Conservation (phyloP, 2,888 invertebrate genomes). For the Campopleginae sp. region DNA sequence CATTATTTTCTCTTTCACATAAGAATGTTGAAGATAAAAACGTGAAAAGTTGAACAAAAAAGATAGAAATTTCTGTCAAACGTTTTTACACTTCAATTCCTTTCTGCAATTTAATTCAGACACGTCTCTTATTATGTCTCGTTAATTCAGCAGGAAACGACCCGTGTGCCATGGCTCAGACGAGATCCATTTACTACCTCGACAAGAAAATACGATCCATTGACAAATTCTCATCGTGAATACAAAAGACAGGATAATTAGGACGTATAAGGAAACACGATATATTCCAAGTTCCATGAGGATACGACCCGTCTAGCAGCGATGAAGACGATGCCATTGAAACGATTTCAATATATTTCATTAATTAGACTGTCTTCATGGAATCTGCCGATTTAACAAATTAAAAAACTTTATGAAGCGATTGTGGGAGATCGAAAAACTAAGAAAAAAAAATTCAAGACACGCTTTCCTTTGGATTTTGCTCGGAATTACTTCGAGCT, state of each 20-base stretch:
- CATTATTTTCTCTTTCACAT: background rate
- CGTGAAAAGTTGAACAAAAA: background rate
- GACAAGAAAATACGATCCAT: conserved; percentile 2
- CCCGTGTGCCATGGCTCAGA: background rate
- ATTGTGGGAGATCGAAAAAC: background rate
- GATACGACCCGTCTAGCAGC: background rate
- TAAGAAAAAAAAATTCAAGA: no score
- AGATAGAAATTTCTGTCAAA: background rate
- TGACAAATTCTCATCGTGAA: conserved; percentile 7
- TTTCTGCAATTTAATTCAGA: background rate
- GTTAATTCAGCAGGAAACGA: background rate
- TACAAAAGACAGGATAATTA: conserved; percentile 1
- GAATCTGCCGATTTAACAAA: background rate
- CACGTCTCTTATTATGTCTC: background rate
- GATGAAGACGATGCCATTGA: background rate
- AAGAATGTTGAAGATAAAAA: background rate
- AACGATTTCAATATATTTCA: background rate
- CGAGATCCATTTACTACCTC: background rate
- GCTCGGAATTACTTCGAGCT: background rate
- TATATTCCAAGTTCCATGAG: background rate
- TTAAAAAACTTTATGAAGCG: background rate
- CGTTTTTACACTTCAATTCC: background rate
- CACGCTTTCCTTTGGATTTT: no score
- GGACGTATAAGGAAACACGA: background rate
- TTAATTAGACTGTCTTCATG: background rate